These are phyloP conservation scores for Didymodactylos carnosus DNA, from an alignment of 2,888 invertebrate species.

Conservation along the genomic window DNA sequence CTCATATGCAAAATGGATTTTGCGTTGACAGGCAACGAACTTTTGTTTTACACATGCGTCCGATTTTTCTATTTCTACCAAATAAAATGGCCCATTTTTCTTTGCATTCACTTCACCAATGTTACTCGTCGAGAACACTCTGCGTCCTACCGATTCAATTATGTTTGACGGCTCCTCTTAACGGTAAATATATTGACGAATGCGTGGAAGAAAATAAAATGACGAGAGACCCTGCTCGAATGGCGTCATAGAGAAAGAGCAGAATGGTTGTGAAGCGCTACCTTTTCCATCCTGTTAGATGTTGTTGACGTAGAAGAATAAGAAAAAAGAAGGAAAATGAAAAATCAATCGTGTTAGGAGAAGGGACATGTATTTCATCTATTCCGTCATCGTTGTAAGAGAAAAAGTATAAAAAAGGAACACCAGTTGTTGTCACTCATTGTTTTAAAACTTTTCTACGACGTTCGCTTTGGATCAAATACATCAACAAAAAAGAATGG, in stretches of 20 bases:
- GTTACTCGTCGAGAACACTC: neutral
- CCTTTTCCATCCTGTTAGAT: neutral
- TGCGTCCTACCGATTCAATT: neutral
- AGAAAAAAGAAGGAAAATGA: neutral
- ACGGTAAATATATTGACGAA: neutral
- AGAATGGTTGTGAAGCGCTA: neutral
- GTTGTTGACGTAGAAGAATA: neutral
- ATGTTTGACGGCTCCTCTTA: neutral
- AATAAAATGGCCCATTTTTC: too few relatives aligned
- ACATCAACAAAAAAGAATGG: too few relatives aligned
- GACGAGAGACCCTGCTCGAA: neutral
- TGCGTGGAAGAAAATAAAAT: neutral
- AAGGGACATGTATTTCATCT: neutral
- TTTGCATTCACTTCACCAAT: too few relatives aligned
- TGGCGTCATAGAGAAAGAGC: neutral
- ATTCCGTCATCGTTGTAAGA: neutral
- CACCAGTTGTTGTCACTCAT: neutral
- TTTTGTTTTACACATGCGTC: too few relatives aligned
- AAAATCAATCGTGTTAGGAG: neutral
- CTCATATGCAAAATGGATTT: too few relatives aligned
- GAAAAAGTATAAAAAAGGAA: neutral
- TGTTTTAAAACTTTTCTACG: neutral
- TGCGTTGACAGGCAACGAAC: too few relatives aligned
- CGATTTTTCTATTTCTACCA: too few relatives aligned
- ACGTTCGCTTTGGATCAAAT: neutral